These are phyloP conservation scores for Perizoma flavofasciatum DNA, from an alignment of 2,888 invertebrate genomes.

Conservation along the genomic window DNA sequence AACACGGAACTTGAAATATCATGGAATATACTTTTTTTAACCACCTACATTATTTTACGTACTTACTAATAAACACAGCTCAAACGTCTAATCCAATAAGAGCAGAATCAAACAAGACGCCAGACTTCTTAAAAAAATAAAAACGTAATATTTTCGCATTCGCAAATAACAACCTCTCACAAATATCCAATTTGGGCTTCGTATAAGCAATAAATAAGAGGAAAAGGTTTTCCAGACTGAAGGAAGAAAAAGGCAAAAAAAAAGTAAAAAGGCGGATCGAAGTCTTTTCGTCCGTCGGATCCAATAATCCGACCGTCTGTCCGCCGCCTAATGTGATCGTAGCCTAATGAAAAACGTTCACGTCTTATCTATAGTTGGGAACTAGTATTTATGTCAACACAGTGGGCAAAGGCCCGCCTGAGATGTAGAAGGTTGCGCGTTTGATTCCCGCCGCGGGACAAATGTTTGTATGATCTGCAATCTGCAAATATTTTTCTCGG, in stretches of 20 bases:
- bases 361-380: constrained; percentile 52
- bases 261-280: constrained; percentile 79
- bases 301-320: constrained; percentile 83
- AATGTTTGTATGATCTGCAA: no score
- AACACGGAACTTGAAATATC: no score
- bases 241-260: constrained; percentile 61
- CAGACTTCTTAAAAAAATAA: constrained; percentile 35
- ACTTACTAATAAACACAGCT: constrained; percentile 1
- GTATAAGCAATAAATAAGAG: constrained; percentile 84
- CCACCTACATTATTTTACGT: no score
- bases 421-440: no score
- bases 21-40: not conserved
- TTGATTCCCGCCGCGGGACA: no score
- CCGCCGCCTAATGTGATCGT: constrained; percentile 82
- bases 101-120: constrained; percentile 31
- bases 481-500: no score
- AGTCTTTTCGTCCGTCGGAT: constrained; percentile 82
- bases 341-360: constrained; percentile 81
- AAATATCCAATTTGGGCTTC: constrained; percentile 81
- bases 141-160: constrained; percentile 67
- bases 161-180: constrained; percentile 74
- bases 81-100: constrained; percentile 37
- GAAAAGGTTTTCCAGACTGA: constrained; percentile 82
- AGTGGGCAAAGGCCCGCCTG: no score
- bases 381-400: not conserved